Evolutionary conservation across 2,113 vertebrate genomes (phyloP).

Genomic region (Ellobius talpinus): DNA sequence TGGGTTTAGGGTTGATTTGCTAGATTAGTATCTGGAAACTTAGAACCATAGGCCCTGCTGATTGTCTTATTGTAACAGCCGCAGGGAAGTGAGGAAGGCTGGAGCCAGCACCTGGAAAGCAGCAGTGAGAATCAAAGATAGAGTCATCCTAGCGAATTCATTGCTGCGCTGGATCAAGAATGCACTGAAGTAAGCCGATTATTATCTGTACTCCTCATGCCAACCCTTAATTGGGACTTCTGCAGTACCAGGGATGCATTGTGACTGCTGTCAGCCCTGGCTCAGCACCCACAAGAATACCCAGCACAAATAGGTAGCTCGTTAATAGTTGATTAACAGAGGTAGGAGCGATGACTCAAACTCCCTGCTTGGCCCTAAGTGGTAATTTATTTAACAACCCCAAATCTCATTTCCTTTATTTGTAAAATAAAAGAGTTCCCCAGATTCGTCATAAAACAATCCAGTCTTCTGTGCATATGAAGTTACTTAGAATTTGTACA

Average conservation of each 20-base stretch:
- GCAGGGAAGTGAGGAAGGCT: background rate
- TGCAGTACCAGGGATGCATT: background rate
- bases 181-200: background rate
- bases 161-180: background rate
- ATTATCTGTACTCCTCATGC: background rate
- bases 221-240: background rate
- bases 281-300: background rate
- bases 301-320: background rate
- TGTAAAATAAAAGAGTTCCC: slow-evolving; percentile 9
- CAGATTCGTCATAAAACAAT: background rate
- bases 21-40: slow-evolving; percentile 13
- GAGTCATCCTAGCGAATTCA: background rate
- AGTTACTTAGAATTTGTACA: background rate
- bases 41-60: background rate
- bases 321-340: background rate
- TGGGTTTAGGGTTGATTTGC: background rate
- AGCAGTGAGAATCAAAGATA: background rate
- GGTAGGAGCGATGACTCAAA: background rate
- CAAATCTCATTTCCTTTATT: background rate
- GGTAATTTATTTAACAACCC: background rate
- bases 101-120: background rate
- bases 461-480: background rate
- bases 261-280: background rate
- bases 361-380: background rate
- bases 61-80: background rate